Conservation (phyloP, 1,140 invertebrate genomes). For the Rhagoletis zephyria region DNA sequence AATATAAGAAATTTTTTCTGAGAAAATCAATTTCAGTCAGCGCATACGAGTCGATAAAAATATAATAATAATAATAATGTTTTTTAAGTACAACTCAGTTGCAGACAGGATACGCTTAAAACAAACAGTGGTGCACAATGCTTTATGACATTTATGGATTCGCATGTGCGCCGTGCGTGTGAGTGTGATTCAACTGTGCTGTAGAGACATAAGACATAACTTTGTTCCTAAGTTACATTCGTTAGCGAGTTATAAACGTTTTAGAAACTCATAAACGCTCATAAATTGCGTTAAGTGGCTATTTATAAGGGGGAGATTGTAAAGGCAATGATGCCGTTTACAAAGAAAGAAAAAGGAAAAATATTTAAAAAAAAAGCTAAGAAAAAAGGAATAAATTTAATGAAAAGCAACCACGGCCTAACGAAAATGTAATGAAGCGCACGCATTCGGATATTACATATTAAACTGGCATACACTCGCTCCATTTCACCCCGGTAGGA, state of each 20-base stretch:
- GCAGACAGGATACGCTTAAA: neutral
- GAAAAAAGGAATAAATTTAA: neutral
- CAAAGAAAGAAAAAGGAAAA: neutral
- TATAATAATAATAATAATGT: slow-evolving; percentile 29
- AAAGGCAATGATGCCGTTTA: slow-evolving; percentile 18
- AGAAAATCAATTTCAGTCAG: slow-evolving; percentile 32
- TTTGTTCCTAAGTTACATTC: neutral
- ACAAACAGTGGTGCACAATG: neutral
- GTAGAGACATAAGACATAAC: neutral
- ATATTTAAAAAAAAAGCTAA: neutral
- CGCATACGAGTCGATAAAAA: neutral
- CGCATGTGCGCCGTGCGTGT: neutral
- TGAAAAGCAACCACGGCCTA: slow-evolving; percentile 18
- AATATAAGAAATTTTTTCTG: neutral
- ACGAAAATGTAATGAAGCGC: neutral
- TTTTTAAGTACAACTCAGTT: slow-evolving; percentile 25
- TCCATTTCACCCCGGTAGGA: no score
- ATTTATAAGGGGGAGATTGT: neutral
- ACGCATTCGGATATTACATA: neutral
- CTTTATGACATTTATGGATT: neutral
- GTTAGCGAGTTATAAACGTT: slow-evolving; percentile 12
- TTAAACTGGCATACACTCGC: neutral
- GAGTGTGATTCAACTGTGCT: neutral
- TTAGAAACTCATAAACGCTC: neutral
- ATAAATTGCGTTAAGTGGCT: slow-evolving; percentile 26